These are phyloP conservation scores for Myathropa florea DNA, from an alignment of 2,888 invertebrate genomes.

Conservation along the genomic window DNA sequence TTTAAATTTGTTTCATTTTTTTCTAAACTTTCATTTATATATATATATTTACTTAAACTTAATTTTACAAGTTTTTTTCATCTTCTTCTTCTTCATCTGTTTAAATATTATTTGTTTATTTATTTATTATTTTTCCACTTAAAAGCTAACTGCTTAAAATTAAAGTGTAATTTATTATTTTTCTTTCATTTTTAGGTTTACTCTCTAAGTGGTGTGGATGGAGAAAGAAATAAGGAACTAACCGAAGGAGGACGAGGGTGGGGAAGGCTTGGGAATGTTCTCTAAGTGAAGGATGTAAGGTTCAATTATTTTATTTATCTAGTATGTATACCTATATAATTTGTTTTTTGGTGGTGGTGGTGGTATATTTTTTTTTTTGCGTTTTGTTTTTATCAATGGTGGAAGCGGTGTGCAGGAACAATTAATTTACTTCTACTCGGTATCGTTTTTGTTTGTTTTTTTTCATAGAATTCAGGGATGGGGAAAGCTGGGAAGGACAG, in stretches of 20 bases:
- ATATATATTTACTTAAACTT: conserved; percentile 62
- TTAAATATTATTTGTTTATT: conserved; percentile 51
- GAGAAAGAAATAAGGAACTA: conserved; percentile 28
- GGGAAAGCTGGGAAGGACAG: neutral
- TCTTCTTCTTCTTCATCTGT: conserved; percentile 22
- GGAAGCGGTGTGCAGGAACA: conserved; percentile 71
- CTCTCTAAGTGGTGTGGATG: conserved; percentile 48
- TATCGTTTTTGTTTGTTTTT: neutral
- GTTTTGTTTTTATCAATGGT: conserved; percentile 55
- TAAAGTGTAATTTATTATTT: conserved; percentile 66
- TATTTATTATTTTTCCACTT: conserved; percentile 52
- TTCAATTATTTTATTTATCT: conserved; percentile 52
- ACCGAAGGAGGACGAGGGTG: conserved; percentile 5
- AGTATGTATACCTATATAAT: conserved; percentile 60
- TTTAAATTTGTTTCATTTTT: conserved; percentile 63
- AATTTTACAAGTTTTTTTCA: conserved; percentile 63
- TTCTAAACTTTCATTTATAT: conserved; percentile 55
- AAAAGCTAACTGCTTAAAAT: conserved; percentile 70
- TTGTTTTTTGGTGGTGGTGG: conserved; percentile 42
- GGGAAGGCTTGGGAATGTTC: conserved; percentile 1
- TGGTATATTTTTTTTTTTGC: conserved; percentile 56
- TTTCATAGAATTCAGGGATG: neutral
- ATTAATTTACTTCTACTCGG: conserved; percentile 35
- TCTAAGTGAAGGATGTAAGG: conserved; percentile 9
- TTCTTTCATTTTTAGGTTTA: conserved; percentile 24